phyloP scores from a whole-genome alignment of 2,797 vertebrate genomes.

The Taeniopygia guttata region DNA sequence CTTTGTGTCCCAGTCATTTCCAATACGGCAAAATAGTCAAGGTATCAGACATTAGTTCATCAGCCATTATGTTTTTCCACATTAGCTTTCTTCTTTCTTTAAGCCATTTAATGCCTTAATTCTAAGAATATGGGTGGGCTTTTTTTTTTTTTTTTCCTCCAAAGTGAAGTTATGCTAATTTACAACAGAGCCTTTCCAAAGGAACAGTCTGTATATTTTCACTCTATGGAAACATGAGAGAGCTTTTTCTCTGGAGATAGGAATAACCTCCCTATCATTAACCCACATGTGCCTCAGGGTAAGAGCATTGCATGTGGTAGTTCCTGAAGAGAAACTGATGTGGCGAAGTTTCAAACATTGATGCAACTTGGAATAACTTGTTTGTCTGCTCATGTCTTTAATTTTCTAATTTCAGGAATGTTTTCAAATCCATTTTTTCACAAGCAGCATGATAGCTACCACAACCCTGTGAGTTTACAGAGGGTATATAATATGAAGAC shows the following conservation, averaged over 20 bases:
- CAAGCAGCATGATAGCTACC: background rate
- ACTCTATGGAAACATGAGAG: background rate
- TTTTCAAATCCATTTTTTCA: background rate
- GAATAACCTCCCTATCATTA: background rate
- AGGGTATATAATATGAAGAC: background rate
- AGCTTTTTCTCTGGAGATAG: background rate
- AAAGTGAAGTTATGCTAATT: background rate
- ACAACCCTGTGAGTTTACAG: background rate
- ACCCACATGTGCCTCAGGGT: background rate
- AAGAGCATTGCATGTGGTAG: background rate
- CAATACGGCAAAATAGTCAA: background rate
- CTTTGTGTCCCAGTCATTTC: background rate
- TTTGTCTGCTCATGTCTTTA: slow-evolving; percentile 2
- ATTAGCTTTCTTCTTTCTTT: background rate
- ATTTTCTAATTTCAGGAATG: background rate
- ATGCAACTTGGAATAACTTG: background rate
- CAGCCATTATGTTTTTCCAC: background rate
- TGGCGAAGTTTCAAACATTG: background rate
- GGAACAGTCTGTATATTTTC: background rate
- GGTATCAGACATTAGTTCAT: background rate
- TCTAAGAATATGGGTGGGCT: background rate
- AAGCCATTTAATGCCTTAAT: background rate
- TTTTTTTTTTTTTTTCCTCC: background rate
- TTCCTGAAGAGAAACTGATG: background rate
- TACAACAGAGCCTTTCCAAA: background rate